Conservation (phyloP, 2,888 invertebrate genomes). For the Rotaria sp. region DNA sequence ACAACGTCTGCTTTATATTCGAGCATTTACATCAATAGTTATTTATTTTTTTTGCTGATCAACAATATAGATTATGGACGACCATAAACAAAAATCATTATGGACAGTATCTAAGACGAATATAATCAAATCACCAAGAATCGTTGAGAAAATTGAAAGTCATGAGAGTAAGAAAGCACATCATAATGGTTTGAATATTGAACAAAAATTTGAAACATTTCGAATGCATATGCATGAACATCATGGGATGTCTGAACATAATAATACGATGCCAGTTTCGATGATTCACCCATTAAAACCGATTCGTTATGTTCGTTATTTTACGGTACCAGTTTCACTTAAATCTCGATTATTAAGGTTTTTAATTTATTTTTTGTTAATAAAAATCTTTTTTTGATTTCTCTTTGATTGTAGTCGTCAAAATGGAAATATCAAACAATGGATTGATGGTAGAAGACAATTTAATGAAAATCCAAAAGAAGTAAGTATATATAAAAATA, state of each 20-base stretch:
- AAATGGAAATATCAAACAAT: constrained; percentile 33
- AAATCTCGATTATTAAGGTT: background rate
- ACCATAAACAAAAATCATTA: background rate
- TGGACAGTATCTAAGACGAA: rapidly evolving
- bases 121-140: background rate
- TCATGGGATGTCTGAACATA: background rate
- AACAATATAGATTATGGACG: background rate
- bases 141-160: background rate
- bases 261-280: background rate
- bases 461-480: constrained; percentile 40
- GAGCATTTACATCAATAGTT: no score
- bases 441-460: constrained; percentile 31
- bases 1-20: no score
- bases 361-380: background rate
- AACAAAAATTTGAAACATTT: background rate
- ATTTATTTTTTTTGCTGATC: background rate
- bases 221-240: background rate
- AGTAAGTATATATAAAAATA: background rate
- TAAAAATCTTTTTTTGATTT: background rate
- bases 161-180: background rate
- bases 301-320: background rate
- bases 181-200: background rate
- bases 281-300: background rate
- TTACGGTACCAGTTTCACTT: background rate
- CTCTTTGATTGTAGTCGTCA: background rate